Percentiles rank a stretch among this genome's conserved stretches.
These are phyloP conservation scores for Threskiornis aethiopicus DNA, from an alignment of 2,797 vertebrate species.

Conservation along the genomic window DNA sequence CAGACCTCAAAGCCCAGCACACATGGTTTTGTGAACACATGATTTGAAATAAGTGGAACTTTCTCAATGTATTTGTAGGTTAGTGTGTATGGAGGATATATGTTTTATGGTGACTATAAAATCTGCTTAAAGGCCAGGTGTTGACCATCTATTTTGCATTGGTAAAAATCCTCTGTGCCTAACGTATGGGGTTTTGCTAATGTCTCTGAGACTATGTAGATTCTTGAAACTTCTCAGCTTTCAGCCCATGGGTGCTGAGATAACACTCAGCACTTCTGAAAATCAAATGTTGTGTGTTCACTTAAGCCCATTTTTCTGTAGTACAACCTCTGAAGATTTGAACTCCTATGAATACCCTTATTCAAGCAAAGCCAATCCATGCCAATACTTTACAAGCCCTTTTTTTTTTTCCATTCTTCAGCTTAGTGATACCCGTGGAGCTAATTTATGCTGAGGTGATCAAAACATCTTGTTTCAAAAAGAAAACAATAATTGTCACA, in stretches of 20 bases:
- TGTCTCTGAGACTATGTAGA: background rate
- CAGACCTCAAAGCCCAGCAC: conserved; percentile 38
- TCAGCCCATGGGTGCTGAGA: background rate
- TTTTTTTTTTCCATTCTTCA: background rate
- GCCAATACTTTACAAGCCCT: background rate
- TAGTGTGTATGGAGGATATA: conserved; percentile 3
- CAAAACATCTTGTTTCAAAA: background rate
- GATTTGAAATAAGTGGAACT: conserved; percentile 35
- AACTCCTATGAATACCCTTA: background rate
- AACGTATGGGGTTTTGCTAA: background rate
- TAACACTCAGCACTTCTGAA: background rate
- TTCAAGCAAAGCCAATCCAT: background rate
- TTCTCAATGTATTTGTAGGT: conserved; percentile 26
- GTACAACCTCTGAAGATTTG: background rate
- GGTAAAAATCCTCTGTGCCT: background rate
- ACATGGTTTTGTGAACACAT: conserved; percentile 27
- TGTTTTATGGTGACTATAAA: conserved; percentile 47
- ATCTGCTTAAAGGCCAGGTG: conserved; percentile 46
- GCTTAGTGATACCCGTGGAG: background rate
- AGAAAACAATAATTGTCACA: background rate
- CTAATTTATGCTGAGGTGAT: background rate
- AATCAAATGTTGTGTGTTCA: background rate
- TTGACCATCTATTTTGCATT: conserved; percentile 37
- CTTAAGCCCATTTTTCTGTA: background rate
- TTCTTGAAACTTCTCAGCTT: background rate